Conservation (phyloP, 2,888 invertebrate genomes). For the Plebejus anna region DNA sequence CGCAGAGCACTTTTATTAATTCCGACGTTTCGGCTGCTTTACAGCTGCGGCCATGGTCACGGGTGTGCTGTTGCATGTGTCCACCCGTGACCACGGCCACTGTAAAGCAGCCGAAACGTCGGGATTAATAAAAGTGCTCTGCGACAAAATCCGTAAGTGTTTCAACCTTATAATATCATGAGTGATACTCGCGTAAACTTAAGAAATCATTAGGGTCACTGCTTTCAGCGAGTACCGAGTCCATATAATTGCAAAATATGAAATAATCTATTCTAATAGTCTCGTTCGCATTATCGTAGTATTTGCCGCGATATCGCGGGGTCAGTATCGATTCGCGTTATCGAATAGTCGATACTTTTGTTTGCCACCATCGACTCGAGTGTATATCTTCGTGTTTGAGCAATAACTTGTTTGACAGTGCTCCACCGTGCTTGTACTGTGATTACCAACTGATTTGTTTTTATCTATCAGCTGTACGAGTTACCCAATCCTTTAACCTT, state of each 20-base stretch:
- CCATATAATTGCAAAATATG: background rate
- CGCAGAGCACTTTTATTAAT: no score
- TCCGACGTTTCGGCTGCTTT: no score
- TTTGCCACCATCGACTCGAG: conserved; percentile 72
- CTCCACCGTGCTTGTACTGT: conserved; percentile 63
- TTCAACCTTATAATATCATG: no score
- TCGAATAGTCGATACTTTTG: conserved; percentile 74
- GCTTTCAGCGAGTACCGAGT: background rate
- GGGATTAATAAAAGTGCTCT: no score
- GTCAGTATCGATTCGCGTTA: conserved; percentile 73
- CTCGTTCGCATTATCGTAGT: conserved; percentile 55
- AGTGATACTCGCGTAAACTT: no score
- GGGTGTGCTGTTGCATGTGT: no score
- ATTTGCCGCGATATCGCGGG: conserved; percentile 59
- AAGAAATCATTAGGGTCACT: no score
- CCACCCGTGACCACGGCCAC: no score
- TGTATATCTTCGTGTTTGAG: conserved; percentile 73
- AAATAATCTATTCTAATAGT: conserved; percentile 34
- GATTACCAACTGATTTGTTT: conserved; percentile 53
- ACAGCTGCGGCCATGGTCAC: no score
- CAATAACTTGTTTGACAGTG: conserved; percentile 74
- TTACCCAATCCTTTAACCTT: conserved; percentile 9
- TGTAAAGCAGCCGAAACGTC: no score
- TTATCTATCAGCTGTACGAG: conserved; percentile 40
- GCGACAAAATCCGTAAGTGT: no score